Evolutionary conservation across 1,140 invertebrate genomes (phyloP), one percentile per base, ranked within the genome.

Genomic region (Drosophila bipectinata): DNA sequence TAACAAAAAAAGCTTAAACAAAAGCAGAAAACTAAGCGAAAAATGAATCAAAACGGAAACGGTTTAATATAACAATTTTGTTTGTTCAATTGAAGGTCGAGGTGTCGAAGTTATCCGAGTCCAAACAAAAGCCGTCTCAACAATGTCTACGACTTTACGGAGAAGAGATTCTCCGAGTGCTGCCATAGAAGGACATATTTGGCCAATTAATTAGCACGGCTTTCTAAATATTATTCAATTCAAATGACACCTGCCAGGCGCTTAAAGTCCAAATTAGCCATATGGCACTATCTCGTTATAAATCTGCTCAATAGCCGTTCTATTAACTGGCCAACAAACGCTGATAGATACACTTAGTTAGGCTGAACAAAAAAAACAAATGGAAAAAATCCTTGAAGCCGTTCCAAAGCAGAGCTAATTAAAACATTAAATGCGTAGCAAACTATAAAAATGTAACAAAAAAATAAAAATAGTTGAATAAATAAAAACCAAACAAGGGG

Each of bases 401-500:
- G 53, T 63, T 51, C 48, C 58, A 77, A 88, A 76, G 47, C 60
- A 77, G 57, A 69, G 66, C 75, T 83, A 88, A 87, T 87, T 87
- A 87, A 87, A 88, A 88, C 83, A 87, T 88, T 88, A 88, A 87
- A 88, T 88, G 83, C 83, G 83, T 77, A 81, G 58, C 77, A 55
- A 81, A 74, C 68, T 56, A 56, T 54, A 48, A 66, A 56, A 73
- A 14, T 55, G 9, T 37, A 56, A 55, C 34, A 44, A 44, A 44
- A 44, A 44, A 44, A 44, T 44, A 44, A 18, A 15, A 12, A 7
- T 39, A 55, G 49, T 30, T 54, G 21, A 75, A 28, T 32, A 44
- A 51, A 77, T 62, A 14, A 32, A 64, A 74, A 28, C 32, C 63
- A 69, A 39, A 57, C 44, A 26, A 32, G 62, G 41, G 26, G 49